Evolutionary conservation across 2,113 vertebrate species (phyloP).

Genomic region (Coptodon bakossiorum): DNA sequence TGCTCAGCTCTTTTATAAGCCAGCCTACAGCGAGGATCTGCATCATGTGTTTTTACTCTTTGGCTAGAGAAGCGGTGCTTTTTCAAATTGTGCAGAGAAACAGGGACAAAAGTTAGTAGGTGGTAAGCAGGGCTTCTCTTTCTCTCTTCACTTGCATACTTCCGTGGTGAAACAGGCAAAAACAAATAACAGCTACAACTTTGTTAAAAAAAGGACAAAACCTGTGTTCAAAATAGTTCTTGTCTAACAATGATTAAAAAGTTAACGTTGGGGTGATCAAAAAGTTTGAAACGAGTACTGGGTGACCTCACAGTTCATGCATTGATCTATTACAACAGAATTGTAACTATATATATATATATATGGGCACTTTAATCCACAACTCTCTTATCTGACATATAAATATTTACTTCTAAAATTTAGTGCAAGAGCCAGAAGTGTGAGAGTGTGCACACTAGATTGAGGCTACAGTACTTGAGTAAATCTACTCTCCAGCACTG

Average conservation of each 20-base stretch:
- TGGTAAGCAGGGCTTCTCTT: background rate
- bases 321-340: background rate
- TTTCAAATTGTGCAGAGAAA: background rate
- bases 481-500: background rate
- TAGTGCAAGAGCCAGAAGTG: background rate
- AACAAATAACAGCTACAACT: background rate
- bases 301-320: background rate
- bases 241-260: background rate
- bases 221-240: background rate
- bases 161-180: background rate
- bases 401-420: background rate
- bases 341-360: background rate
- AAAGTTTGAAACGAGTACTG: background rate
- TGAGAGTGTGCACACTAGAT: background rate
- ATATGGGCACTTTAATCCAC: background rate
- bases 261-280: background rate
- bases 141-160: background rate
- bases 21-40: background rate
- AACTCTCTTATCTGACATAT: background rate
- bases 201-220: background rate
- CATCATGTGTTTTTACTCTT: slow-evolving; percentile 24
- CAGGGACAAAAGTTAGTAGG: background rate
- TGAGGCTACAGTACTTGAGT: background rate
- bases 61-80: background rate
- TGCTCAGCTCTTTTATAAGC: background rate